A percentile compares a stretch with the other conserved stretches of the same genome.
These are phyloP conservation scores for Fragum sueziense DNA, from an alignment of 2,888 invertebrate genomes.

Conservation along the genomic window DNA sequence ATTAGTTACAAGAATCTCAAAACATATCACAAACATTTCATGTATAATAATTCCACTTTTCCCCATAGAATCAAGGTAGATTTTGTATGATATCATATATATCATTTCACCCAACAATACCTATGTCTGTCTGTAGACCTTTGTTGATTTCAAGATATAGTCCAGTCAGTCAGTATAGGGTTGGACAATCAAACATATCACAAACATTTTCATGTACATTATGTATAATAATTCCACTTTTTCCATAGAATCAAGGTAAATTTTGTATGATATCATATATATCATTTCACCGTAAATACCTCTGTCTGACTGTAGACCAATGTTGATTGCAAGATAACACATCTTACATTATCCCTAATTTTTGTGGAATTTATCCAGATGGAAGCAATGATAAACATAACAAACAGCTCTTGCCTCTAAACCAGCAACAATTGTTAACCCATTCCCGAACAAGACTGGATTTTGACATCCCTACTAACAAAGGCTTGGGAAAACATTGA, in stretches of 20 bases:
- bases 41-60: too few relatives aligned
- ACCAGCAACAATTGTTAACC: too few relatives aligned
- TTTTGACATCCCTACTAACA: too few relatives aligned
- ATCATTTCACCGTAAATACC: conserved; percentile 4
- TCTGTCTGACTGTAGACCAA: background rate
- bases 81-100: background rate
- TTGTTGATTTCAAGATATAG: conserved; percentile 15
- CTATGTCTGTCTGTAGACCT: background rate
- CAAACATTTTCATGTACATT: too few relatives aligned
- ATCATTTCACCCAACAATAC: conserved; percentile 2
- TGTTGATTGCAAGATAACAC: conserved; percentile 19
- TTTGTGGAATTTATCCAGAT: conserved; percentile 17
- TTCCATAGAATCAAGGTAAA: background rate
- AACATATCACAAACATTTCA: too few relatives aligned
- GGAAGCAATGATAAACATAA: conserved; percentile 1
- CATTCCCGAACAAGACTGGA: too few relatives aligned
- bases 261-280: background rate
- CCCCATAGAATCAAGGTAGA: background rate
- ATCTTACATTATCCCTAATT: conserved; percentile 13
- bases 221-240: too few relatives aligned
- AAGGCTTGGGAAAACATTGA: too few relatives aligned
- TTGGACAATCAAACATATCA: too few relatives aligned
- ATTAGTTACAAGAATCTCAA: too few relatives aligned
- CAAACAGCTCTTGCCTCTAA: background rate
- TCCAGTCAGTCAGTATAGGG: too few relatives aligned